A percentile compares a stretch with the other conserved stretches of the same genome.
These are phyloP conservation scores for Rhinolophus sinicus DNA, from an alignment of 2,113 vertebrate species.

Conservation along the genomic window DNA sequence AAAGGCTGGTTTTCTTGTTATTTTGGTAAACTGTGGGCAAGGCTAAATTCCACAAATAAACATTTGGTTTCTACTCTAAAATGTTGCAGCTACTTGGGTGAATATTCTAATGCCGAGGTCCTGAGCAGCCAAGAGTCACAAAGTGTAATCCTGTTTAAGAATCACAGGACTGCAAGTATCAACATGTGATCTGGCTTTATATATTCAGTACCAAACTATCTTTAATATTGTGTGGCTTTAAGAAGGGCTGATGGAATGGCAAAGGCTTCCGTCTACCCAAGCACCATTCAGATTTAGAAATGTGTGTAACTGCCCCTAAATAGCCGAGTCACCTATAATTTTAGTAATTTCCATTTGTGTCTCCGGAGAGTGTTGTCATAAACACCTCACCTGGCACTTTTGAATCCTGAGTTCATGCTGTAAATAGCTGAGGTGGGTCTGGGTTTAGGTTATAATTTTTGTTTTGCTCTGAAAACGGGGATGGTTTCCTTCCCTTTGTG, in stretches of 20 bases:
- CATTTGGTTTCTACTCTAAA: conserved; percentile 58
- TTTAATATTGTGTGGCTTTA: conserved; percentile 55
- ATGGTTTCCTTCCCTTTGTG: neutral
- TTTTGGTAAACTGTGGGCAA: conserved; percentile 68
- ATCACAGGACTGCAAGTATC: neutral
- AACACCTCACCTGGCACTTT: conserved; percentile 64
- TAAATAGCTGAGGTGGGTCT: conserved; percentile 72
- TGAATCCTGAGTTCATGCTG: conserved; percentile 44
- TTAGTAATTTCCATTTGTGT: conserved; percentile 75
- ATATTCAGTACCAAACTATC: conserved; percentile 1
- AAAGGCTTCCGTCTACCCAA: conserved; percentile 49
- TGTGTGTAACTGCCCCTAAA: conserved; percentile 73
- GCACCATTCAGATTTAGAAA: conserved; percentile 76
- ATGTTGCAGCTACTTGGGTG: neutral
- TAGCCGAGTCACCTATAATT: conserved; percentile 72
- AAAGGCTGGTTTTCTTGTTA: conserved; percentile 55
- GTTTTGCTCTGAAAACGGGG: neutral
- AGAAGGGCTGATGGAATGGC: conserved; percentile 50
- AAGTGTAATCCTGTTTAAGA: neutral
- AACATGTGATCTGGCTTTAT: neutral
- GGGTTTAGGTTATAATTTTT: conserved; percentile 65
- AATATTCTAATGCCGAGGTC: neutral
- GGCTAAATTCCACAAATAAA: conserved; percentile 64
- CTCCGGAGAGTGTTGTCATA: conserved; percentile 70
- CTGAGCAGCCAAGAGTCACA: neutral